phyloP scores from a whole-genome alignment of 2,888 invertebrate genomes.

The Diadegma fenestrale region DNA sequence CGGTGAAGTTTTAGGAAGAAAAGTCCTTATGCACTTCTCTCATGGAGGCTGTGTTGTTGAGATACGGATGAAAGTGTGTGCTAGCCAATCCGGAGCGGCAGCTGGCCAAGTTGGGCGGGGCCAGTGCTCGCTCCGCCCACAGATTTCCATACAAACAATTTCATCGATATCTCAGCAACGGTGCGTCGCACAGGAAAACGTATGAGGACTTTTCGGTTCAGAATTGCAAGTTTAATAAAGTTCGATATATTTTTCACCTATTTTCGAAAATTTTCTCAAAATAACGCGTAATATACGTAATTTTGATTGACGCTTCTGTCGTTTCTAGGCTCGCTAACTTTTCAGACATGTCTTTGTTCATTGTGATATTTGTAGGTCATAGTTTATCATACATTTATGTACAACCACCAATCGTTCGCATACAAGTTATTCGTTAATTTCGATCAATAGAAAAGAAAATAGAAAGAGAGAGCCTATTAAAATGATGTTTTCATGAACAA shows the following conservation, averaged over 20 bases:
- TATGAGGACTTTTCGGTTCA: neutral
- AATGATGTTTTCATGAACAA: neutral
- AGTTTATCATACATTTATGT: conserved; percentile 63
- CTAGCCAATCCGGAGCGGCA: neutral
- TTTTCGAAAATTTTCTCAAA: neutral
- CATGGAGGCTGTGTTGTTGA: neutral
- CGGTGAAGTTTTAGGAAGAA: neutral
- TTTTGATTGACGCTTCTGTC: neutral
- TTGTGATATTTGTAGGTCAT: conserved; percentile 32
- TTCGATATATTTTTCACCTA: neutral
- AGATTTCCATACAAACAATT: neutral
- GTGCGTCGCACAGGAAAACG: neutral
- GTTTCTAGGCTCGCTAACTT: neutral
- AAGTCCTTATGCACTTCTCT: neutral
- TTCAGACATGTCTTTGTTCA: neutral
- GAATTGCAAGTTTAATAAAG: neutral
- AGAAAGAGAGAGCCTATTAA: conserved; percentile 9
- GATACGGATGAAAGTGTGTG: neutral
- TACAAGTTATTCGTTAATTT: conserved; percentile 46
- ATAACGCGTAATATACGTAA: neutral
- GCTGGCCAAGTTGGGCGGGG: neutral
- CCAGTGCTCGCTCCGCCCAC: neutral
- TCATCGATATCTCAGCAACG: neutral
- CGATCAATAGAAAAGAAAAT: neutral
- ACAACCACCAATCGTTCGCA: conserved; percentile 59